Evolutionary conservation across 92 coral and sea anemone genomes (phyloP), one percentile per base, ranked within the genome.

Genomic region (Desmophyllum pertusum): DNA sequence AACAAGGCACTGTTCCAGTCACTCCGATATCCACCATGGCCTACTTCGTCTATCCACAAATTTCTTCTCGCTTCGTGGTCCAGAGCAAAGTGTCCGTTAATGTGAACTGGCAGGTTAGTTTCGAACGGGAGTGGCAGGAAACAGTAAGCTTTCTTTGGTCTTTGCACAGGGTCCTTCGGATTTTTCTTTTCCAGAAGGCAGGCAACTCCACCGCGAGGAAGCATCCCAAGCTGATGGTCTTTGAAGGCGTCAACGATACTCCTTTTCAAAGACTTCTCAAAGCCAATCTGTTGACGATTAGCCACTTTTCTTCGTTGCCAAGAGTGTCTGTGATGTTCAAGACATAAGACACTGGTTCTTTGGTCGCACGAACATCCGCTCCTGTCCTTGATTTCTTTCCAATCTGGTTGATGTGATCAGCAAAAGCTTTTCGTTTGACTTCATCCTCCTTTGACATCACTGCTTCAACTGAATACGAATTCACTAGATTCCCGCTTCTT

Each of bases 121-220:
- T 70, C 75, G 50, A 89, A 80, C 4, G 98, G 95, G 10, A 94
- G 94, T 36, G 98, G 98, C 18, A 94, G 84, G 35, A 92, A 86
- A 63, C 94, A 90, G 64, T 42, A 90, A 17, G 89, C 89, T 38
- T 83, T 89, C 70, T 81, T 74, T 31, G 69, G 0, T 55, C 72
- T 39, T 70, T 88, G 87, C 19, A 52, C 85, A 27, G 21, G 74
- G 19, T 8, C 27, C 3, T 19, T 25, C 0, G 71, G 37, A 25
- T 69, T n/a, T 17, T n/a, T 39, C 6, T 23, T 55, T 55, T 62
- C 83, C 27, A 93, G 68, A 46, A 90, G 71, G 1, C 88, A 64
- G 5, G 98, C 93, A 25, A 89, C 93, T 2, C 98, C 98, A 25
- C 95, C 98, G 15, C 93, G 86, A 25, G 98, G 98, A 50, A 94